Base-by-base conservation (phyloP, 2,113 vertebrate species). In the Falco punctatus region DNA sequence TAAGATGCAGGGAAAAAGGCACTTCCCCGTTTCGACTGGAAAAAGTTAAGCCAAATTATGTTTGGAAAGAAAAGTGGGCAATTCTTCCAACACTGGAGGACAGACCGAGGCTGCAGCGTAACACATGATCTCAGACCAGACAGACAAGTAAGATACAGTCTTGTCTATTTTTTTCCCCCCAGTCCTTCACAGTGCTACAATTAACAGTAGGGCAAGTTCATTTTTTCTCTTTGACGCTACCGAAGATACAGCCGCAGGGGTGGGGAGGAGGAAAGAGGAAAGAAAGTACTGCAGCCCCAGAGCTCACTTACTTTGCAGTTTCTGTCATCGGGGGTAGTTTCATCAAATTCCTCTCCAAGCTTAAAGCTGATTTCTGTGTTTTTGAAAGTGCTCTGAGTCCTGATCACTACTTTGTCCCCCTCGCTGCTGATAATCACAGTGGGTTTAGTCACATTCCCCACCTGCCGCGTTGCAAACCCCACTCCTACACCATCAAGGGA, bases 341-440 rank as follows among this genome's bases (percentile, higher is more conserved):
- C 99, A 21, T 99, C 99, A 57, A 99, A 99, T 97, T 99, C 99
- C 90, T 99, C 99, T 64, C 99, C 99, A 78, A 99, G 98, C 48
- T 98, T 99, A 98, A 99, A 99, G 89, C 97, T 98, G 96, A 99
- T 99, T 97, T 99, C 99, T 40, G 98, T 99, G 96, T 99, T 99
- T 93, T 99, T 99, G 98, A 99, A 99, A 81, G 99, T 99, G 97
- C 99, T 99, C 86, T 99, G 98, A 64, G 98, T 99, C 95, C 97
- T 98, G 82, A 99, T 96, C 69, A 98, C 95, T 91, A 99, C 98
- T 97, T 98, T 99, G 93, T 98, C 99, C 1, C 98, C 99, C 62
- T 99, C 99, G 94, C 98, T 98, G 96, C 98, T 98, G 98, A 99
- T 99, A 94, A 99, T 98, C 32, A 99, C 97, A 0, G 98, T 99